Base-by-base conservation (phyloP, 2,888 invertebrate species). In the Ormyrus labotus region DNA sequence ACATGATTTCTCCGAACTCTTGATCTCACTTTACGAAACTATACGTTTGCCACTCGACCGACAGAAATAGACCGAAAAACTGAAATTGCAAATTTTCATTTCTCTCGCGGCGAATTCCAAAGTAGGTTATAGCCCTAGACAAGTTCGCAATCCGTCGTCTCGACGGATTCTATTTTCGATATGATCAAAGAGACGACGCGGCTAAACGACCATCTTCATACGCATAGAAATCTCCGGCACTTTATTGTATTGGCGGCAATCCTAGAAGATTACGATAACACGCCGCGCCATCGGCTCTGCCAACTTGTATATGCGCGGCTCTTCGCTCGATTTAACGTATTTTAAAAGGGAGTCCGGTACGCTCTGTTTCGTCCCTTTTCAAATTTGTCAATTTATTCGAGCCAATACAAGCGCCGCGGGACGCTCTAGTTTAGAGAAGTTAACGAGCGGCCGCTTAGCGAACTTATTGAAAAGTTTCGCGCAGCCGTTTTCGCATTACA, bases 251-350 rank as follows among this genome's bases (percentile, higher is more conserved):
- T 84, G 85, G 84, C 85, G 83, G 81, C 70, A 84, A 85, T 83
- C 83, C 83, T 84, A 83, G 78, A 83, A 82, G 83, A 84, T 85
- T 83, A 81, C 84, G 84, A 84, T 84, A 84, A 84, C 81, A 73
- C 74, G 63, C 47, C 47, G 65, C 45, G 11, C 63, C 11, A 51
- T 71, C 60, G 70, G 76, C 78, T 82, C 72, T 85, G 84, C 84
- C 85, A 85, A 84, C 71, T 72, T 53, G 50, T 67, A 65, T 50
- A 48, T 11, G 11, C 48, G 48, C 76, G 50, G 7, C 55, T 19
- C 19, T 19, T 11, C 61, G 53, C 77, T 78, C 55, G 68, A 78
- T 78, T 78, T 78, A 78, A 73, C 68, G 50, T 71, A n/a, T 48
- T 10, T 53, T 53, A 63, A 45, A 51, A 71, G 60, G 51, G 50